Base-by-base conservation (phyloP, 1,140 invertebrate genomes). In the Maniola jurtina region DNA sequence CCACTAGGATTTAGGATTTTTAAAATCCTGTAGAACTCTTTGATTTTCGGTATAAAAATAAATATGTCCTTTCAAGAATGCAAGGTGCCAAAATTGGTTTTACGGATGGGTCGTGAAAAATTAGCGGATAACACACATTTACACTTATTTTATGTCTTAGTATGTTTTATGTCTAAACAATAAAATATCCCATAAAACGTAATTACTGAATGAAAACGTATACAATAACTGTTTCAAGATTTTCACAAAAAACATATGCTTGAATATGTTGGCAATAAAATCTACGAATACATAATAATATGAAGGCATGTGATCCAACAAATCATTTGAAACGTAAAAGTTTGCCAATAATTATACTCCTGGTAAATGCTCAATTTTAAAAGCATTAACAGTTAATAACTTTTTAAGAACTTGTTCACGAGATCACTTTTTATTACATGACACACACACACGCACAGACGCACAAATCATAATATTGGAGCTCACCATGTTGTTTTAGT, bases 401-500 rank as follows among this genome's bases (percentile, higher is more conserved):
- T 25, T 25, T 25, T 64, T 50, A 16, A 42, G 36, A 70, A 75
- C 70, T 69, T 64, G 9, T 38, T 63, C 64, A 70, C 64, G 45
- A 56, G 16, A 65, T 69, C 73, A 75, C 72, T 71, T 62, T 16
- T 69, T 57, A 45, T 45, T 48, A 13, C 47, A 52, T 25, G 48
- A 16, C 8, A 25, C 25, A 25, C 1, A 25, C 25, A 25, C 25
- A 4, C 9, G 64, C 61, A 58, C n/a, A n/a, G n/a, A n/a, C 66
- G 71, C 72, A 58, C 66, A 61, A 61, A 61, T 35, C 10, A 70
- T 47, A 25, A 61, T 67, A 55, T 70, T 67, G 68, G 70, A 76
- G 25, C 88, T 89, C 85, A 90, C 88, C 88, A 90, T 90, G 73
- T 71, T 86, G 74, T 57, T 69, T 77, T 62, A 72, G 77, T 75